phyloP scores from a whole-genome alignment of 2,888 invertebrate species.

The Onthophagus sagittarius region DNA sequence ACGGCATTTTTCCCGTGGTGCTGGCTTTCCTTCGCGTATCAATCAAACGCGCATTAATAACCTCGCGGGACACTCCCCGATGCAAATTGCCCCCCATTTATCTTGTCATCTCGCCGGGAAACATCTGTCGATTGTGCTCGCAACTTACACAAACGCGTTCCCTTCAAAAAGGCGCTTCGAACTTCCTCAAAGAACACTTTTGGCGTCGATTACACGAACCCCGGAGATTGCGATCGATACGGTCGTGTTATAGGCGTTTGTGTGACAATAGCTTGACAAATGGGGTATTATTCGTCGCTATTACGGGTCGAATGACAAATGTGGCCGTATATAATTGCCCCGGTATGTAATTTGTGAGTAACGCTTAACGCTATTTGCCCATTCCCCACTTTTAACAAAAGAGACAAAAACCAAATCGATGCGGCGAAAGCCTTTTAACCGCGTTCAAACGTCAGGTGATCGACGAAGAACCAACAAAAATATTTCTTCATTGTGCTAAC shows the following conservation, averaged over 20 bases:
- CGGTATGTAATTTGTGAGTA: not conserved
- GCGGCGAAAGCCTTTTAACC: not conserved
- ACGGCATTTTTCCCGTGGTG: constrained; percentile 16
- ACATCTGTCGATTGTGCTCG: not conserved
- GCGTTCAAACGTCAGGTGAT: not conserved
- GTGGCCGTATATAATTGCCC: not conserved
- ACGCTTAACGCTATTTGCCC: not conserved
- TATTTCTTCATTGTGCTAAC: not conserved
- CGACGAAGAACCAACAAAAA: not conserved
- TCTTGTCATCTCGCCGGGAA: constrained; percentile 16
- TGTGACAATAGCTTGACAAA: not conserved
- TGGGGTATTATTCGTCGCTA: not conserved
- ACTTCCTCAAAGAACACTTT: not conserved
- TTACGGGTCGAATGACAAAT: not conserved
- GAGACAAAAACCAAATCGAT: not conserved
- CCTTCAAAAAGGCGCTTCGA: not conserved
- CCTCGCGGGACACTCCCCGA: constrained; percentile 32
- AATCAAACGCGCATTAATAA: constrained; percentile 35
- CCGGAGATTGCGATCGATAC: not conserved
- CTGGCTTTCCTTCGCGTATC: constrained; percentile 21
- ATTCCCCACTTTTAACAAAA: not conserved
- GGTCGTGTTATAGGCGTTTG: not conserved
- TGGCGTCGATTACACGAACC: not conserved
- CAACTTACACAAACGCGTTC: not conserved
- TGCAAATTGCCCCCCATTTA: constrained; percentile 34